Evolutionary conservation across 2,113 vertebrate genomes (phyloP).

Genomic region (Actenoides lindsayi): DNA sequence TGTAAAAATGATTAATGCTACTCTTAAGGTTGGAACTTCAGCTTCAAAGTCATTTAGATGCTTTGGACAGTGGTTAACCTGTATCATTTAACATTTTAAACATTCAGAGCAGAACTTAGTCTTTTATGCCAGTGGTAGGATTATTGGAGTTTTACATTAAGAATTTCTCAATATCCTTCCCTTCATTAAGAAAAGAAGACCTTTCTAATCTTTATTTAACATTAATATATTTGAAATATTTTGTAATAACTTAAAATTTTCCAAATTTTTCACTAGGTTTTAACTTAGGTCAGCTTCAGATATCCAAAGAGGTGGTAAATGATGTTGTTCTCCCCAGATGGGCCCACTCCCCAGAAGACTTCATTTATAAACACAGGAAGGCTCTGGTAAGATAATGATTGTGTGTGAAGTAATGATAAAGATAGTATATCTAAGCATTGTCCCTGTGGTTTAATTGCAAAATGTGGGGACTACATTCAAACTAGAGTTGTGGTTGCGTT

Average conservation of each 20-base stretch:
- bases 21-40: background rate
- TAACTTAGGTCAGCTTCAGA: constrained; percentile 91
- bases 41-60: background rate
- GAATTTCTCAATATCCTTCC: background rate
- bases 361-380: constrained; percentile 96
- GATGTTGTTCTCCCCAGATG: constrained; percentile 93
- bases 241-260: background rate
- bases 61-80: background rate
- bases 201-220: background rate
- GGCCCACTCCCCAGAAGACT: constrained; percentile 95
- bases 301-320: constrained; percentile 90
- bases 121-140: background rate
- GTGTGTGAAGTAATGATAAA: background rate
- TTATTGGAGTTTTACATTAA: background rate
- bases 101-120: background rate
- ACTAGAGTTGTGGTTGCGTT: background rate
- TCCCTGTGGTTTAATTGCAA: background rate
- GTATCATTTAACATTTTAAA: background rate
- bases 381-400: constrained; percentile 85
- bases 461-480: background rate
- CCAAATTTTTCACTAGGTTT: constrained; percentile 79
- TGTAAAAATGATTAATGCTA: background rate
- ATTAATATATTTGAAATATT: background rate
- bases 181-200: background rate
- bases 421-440: background rate